Evolutionary conservation across 2,888 invertebrate species (phyloP).

Genomic region (Pemphredon lugubris): DNA sequence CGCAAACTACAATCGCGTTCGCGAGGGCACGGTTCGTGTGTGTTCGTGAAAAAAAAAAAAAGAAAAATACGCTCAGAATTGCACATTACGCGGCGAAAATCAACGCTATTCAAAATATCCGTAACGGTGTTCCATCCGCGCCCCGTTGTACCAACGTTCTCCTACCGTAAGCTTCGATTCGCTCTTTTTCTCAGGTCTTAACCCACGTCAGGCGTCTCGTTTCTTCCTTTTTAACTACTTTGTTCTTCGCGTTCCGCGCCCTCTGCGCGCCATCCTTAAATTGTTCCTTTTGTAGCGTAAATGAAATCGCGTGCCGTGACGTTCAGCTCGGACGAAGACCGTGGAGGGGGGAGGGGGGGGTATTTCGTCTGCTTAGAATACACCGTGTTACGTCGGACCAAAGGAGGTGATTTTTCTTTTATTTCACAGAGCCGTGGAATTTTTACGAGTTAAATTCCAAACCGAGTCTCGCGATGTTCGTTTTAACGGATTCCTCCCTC

Average conservation of each 20-base stretch:
- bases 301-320: slow-evolving; percentile 59
- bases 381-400: slow-evolving; percentile 21
- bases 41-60: too few species aligned
- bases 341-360: too few species aligned
- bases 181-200: slow-evolving; percentile 1
- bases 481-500: background rate
- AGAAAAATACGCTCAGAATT: too few species aligned
- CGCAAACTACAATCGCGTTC: too few species aligned
- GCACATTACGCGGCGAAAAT: too few species aligned
- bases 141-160: background rate
- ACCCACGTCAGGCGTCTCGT: background rate
- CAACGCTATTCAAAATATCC: too few species aligned
- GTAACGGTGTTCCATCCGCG: background rate
- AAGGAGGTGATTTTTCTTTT: slow-evolving; percentile 7
- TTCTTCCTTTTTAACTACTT: slow-evolving; percentile 9
- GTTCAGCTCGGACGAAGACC: slow-evolving; percentile 16
- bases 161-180: slow-evolving; percentile 4
- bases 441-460: slow-evolving; percentile 50
- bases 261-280: too few species aligned
- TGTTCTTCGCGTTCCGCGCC: slow-evolving; percentile 18
- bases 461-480: slow-evolving; percentile 12
- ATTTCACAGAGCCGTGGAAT: slow-evolving; percentile 31
- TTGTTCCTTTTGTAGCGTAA: slow-evolving; percentile 49
- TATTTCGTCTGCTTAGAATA: slow-evolving; percentile 34
- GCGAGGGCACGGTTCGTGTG: too few species aligned